These are phyloP conservation scores for Danaus chrysippus DNA, from an alignment of 2,888 invertebrate species.

Conservation along the genomic window DNA sequence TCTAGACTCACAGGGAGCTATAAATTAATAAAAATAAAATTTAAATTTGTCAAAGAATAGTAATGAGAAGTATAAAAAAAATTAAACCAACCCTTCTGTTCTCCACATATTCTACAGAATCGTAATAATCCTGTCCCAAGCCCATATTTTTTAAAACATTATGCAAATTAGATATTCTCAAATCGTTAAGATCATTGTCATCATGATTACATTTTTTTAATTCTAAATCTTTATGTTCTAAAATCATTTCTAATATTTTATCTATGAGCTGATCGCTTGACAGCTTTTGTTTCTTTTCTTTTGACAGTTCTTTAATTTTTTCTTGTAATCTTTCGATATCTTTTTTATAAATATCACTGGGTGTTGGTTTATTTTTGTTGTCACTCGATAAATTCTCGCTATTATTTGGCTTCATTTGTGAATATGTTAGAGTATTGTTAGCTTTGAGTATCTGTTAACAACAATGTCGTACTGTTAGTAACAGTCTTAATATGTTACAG, in stretches of 20 bases:
- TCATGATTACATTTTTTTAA: not conserved
- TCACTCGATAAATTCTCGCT: too few species aligned
- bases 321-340: not conserved
- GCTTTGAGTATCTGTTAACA: too few species aligned
- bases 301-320: not conserved
- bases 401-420: too few species aligned
- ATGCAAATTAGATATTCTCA: not conserved
- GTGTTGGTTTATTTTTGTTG: not conserved
- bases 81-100: not conserved
- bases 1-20: not conserved
- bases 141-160: not conserved
- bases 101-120: not conserved
- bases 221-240: constrained; percentile 10
- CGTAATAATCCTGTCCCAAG: not conserved
- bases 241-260: constrained; percentile 10
- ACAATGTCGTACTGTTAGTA: too few species aligned
- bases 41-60: not conserved
- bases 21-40: not conserved
- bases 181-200: not conserved
- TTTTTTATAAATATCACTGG: not conserved
- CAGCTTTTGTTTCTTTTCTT: not conserved
- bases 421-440: too few species aligned
- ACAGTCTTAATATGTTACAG: too few species aligned
- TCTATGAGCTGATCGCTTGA: constrained; percentile 3
- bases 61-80: not conserved